Base-by-base conservation (phyloP, 2,797 vertebrate genomes). In the Manis javanica region DNA sequence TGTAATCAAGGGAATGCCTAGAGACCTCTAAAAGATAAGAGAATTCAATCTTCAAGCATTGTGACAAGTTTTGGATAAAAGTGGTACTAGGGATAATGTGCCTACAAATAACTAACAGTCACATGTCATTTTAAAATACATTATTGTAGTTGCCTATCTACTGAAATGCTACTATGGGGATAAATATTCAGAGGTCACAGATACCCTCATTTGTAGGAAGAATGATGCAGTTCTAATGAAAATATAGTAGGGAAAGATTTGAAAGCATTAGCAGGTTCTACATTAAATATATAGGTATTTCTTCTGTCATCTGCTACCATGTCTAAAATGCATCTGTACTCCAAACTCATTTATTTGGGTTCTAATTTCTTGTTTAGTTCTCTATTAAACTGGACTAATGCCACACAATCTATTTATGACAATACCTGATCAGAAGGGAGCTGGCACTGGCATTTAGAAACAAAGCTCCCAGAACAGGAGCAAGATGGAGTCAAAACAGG, bases 91-190 rank as follows among this genome's bases (percentile, higher is more conserved):
- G 26, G 31, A 37, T 77, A 78, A 79, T 85, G 26, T 86, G 68
- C 12, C 72, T 72, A 57, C 29, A 81, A 91, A 90, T n/a, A 95
- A 72, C 75, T 46, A 83, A 69, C 37, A 85, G n/a, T 11, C 18
- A 90, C 7, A 7, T 71, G 42, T 83, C 68, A 87, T 94, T 91
- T 91, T 88, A n/a, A 91, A 84, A n/a, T 46, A 79, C 7, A 66
- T 92, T 69, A 68, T 3, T 74, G 6, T 85, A 64, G 90, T 57
- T 72, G 87, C 29, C 18, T 66, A 66, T 42, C 21, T 81, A 59
- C 6, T 53, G 26, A 90, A 75, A 14, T 83, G 39, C 29, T 87
- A 34, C 31, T 94, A 15, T 75, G 23, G 12, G 10, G 12, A 68
- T 21, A 42, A 42, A 92, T 84, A 42, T n/a, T 92, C 5, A 68